phyloP scores from a whole-genome alignment of 2,113 vertebrate species.

The Lepisosteus oculatus region DNA sequence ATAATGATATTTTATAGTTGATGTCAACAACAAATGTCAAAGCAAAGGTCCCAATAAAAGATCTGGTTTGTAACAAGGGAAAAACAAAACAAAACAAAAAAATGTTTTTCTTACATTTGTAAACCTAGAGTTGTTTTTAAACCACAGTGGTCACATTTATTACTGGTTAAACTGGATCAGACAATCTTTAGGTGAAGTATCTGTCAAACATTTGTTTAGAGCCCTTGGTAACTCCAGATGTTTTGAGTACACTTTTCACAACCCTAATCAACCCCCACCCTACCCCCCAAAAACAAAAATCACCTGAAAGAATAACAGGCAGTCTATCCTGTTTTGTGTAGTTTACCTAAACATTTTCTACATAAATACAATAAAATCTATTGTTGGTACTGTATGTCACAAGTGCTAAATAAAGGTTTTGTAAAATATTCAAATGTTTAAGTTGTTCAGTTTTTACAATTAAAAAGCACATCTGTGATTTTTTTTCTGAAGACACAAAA shows the following conservation, averaged over 20 bases:
- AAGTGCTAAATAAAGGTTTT: slow-evolving; percentile 78
- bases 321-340: slow-evolving; percentile 57
- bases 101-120: slow-evolving; percentile 65
- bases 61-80: slow-evolving; percentile 65
- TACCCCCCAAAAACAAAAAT: slow-evolving; percentile 48
- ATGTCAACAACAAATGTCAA: slow-evolving; percentile 80
- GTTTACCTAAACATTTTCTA: slow-evolving; percentile 77
- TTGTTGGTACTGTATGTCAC: slow-evolving; percentile 68
- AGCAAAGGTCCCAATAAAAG: slow-evolving; percentile 63
- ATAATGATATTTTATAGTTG: slow-evolving; percentile 80
- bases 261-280: slow-evolving; percentile 11
- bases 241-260: slow-evolving; percentile 36
- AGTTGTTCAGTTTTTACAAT: slow-evolving; percentile 61
- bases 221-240: slow-evolving; percentile 61
- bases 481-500: slow-evolving; percentile 56
- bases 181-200: slow-evolving; percentile 49
- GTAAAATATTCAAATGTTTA: slow-evolving; percentile 74
- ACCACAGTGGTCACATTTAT: slow-evolving; percentile 71
- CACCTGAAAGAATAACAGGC: slow-evolving; percentile 50
- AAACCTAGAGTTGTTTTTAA: slow-evolving; percentile 68
- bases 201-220: slow-evolving; percentile 55
- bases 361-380: slow-evolving; percentile 83
- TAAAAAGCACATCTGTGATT: slow-evolving; percentile 76
- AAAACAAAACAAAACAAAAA: slow-evolving; percentile 57
- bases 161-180: slow-evolving; percentile 67